A percentile compares a stretch with the other conserved stretches of the same genome.
Conservation (phyloP, 2,113 vertebrate species). For the Rhinopomastus cyanomelas region DNA sequence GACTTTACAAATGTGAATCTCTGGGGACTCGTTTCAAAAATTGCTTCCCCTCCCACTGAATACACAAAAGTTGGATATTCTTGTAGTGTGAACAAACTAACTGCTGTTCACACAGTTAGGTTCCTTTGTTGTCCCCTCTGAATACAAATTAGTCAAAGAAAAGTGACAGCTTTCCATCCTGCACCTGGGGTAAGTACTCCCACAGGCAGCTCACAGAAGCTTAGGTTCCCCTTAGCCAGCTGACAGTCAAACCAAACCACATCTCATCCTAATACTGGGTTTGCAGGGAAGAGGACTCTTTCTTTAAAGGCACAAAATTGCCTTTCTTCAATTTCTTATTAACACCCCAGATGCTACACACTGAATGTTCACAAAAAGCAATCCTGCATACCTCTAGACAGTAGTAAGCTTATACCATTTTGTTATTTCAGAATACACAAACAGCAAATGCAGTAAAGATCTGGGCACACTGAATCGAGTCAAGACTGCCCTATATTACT, state of each 20-base stretch:
- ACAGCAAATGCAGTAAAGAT: neutral
- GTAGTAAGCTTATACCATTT: neutral
- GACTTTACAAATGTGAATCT: neutral
- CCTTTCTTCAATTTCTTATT: neutral
- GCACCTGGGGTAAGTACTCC: neutral
- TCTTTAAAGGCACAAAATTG: neutral
- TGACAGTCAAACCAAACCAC: neutral
- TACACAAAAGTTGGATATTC: neutral
- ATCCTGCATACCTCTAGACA: neutral
- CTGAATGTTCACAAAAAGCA: neutral
- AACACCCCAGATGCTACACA: neutral
- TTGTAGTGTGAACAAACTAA: neutral
- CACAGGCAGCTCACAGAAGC: neutral
- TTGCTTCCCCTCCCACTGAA: neutral
- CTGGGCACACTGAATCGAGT: neutral
- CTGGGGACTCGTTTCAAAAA: neutral
- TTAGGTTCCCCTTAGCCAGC: neutral
- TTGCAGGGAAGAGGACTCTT: neutral
- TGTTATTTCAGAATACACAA: neutral
- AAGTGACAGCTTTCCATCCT: neutral
- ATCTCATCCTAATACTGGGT: neutral
- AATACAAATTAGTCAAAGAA: neutral
- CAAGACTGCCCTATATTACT: neutral
- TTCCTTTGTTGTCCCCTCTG: neutral
- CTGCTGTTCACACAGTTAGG: neutral